Percentiles rank a stretch among this genome's conserved stretches.
These are phyloP conservation scores for Chloroceryle inda DNA, from an alignment of 2,797 vertebrate species.

Conservation along the genomic window DNA sequence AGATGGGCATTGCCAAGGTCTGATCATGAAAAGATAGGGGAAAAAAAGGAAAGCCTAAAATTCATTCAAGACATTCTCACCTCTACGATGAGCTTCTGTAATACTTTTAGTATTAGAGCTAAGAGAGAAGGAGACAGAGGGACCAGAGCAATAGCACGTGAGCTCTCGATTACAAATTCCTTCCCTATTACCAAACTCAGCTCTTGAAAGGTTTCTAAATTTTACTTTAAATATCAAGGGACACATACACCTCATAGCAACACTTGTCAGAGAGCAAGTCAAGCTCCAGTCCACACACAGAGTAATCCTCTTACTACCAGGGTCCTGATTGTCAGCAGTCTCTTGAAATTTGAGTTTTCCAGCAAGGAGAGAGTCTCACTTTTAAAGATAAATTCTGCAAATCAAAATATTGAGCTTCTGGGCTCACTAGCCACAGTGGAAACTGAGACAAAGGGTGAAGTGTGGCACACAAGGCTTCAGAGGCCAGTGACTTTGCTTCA, in stretches of 20 bases:
- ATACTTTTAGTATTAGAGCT: not conserved
- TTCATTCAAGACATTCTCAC: rapidly evolving
- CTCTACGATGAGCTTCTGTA: not conserved
- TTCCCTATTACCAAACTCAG: not conserved
- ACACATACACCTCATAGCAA: not conserved
- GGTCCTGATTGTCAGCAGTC: not conserved
- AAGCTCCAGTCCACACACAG: not conserved
- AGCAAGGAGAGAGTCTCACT: not conserved
- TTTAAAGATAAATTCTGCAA: not conserved
- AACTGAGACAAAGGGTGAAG: not conserved
- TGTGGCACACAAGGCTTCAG: not conserved
- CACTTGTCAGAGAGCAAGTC: not conserved
- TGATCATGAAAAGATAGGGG: not conserved
- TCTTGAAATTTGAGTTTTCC: not conserved
- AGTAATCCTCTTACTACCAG: not conserved
- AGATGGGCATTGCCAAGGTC: not conserved
- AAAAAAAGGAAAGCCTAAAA: not conserved
- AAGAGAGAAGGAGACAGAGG: not conserved
- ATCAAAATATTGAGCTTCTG: rapidly evolving
- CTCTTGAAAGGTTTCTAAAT: not conserved
- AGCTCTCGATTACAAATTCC: not conserved
- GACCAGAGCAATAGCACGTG: rapidly evolving
- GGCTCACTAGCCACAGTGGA: not conserved
- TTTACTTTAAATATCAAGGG: not conserved
- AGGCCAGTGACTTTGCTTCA: not conserved